Percentiles rank a stretch among this genome's conserved stretches.
phyloP scores from a whole-genome alignment of 2,113 vertebrate species.

The Dascyllus trimaculatus region DNA sequence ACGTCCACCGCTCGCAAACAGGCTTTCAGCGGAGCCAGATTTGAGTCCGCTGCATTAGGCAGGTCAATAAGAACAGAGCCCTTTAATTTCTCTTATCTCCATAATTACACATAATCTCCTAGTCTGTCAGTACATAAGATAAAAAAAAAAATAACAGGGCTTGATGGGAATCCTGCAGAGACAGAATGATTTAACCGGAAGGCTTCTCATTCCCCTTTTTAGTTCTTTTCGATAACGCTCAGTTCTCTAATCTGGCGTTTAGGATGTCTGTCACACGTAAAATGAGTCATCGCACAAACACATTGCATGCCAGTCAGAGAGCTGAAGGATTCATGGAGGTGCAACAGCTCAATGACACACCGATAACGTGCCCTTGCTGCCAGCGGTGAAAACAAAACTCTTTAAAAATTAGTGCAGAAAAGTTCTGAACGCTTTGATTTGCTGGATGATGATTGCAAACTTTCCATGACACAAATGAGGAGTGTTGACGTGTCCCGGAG shows the following conservation, averaged over 20 bases:
- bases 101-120: slow-evolving; percentile 69
- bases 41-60: slow-evolving; percentile 48
- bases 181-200: slow-evolving; percentile 61
- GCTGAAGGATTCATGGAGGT: slow-evolving; percentile 34
- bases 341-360: slow-evolving; percentile 2
- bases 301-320: slow-evolving; percentile 56
- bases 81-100: slow-evolving; percentile 72
- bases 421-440: not conserved
- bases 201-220: slow-evolving; percentile 54
- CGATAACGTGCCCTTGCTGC: not conserved
- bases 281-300: slow-evolving; percentile 60
- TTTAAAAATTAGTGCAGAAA: slow-evolving; percentile 8
- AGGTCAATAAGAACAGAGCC: slow-evolving; percentile 62
- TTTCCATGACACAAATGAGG: not conserved
- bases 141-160: slow-evolving; percentile 61
- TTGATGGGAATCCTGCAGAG: slow-evolving; percentile 59
- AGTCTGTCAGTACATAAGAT: slow-evolving; percentile 59
- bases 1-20: slow-evolving; percentile 35
- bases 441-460: not conserved
- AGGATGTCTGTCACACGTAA: slow-evolving; percentile 65
- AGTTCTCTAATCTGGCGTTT: slow-evolving; percentile 64
- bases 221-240: slow-evolving; percentile 59
- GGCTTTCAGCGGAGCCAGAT: slow-evolving; percentile 38
- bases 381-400: not conserved
- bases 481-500: not conserved